Percentiles rank a stretch among this genome's conserved stretches.
These are phyloP conservation scores for Pelochelys cantorii DNA, from an alignment of 2,797 vertebrate genomes.

Conservation along the genomic window DNA sequence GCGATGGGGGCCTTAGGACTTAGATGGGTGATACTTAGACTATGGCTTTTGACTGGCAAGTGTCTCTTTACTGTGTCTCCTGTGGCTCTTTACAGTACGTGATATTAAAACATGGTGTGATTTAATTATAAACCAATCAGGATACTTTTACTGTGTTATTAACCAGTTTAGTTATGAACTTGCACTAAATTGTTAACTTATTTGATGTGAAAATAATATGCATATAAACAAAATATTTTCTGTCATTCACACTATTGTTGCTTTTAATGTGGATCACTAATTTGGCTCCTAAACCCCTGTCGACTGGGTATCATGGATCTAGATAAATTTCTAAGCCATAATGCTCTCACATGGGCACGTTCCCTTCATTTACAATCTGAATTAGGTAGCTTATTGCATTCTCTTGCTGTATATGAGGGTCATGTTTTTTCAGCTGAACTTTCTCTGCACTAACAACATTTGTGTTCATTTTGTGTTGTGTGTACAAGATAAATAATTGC, in stretches of 20 bases:
- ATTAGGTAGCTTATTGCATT: neutral
- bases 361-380: conserved; percentile 12
- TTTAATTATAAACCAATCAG: neutral
- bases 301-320: neutral
- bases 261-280: neutral
- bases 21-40: neutral
- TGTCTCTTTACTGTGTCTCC: neutral
- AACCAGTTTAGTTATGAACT: neutral
- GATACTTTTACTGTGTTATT: neutral
- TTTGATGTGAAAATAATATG: neutral
- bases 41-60: neutral
- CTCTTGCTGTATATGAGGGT: conserved; percentile 1
- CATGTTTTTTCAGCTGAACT: neutral
- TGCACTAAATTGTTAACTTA: neutral
- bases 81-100: neutral
- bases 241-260: neutral
- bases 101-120: neutral
- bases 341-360: neutral
- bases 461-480: conserved; percentile 1
- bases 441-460: neutral
- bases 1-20: neutral
- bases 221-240: neutral
- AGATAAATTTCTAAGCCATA: neutral
- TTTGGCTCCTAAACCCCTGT: neutral
- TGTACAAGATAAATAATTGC: conserved; percentile 24